Conservation (phyloP, 2,888 invertebrate species). For the Mythimna loreyi region DNA sequence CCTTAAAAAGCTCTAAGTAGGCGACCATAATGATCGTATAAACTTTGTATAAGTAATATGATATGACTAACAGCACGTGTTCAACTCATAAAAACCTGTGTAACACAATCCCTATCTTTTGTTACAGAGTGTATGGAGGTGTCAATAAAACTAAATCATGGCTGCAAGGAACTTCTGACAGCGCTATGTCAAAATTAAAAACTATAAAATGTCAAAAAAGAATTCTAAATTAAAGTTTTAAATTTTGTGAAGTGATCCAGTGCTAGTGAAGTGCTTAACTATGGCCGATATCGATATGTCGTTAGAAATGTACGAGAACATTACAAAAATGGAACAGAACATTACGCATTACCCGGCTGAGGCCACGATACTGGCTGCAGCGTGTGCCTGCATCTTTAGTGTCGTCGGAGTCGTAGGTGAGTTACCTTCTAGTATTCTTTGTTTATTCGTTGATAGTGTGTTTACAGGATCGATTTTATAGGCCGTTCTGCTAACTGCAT, state of each 20-base stretch:
- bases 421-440: constrained; percentile 68
- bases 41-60: constrained; percentile 61
- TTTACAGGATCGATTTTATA: constrained; percentile 72
- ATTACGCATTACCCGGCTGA: constrained; percentile 92
- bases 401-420: constrained; percentile 95
- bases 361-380: constrained; percentile 94
- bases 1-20: constrained; percentile 57
- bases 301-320: constrained; percentile 67
- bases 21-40: constrained; percentile 39
- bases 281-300: constrained; percentile 64
- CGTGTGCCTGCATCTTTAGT: constrained; percentile 95
- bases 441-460: constrained; percentile 67
- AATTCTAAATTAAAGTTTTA: constrained; percentile 68
- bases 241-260: constrained; percentile 62
- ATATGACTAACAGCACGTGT: constrained; percentile 68
- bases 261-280: constrained; percentile 71
- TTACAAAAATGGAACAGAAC: constrained; percentile 76
- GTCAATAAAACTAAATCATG: constrained; percentile 44
- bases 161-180: constrained; percentile 43
- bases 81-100: constrained; percentile 46
- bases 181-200: constrained; percentile 59
- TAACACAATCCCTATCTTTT: constrained; percentile 67
- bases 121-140: constrained; percentile 70
- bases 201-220: constrained; percentile 73
- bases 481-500: constrained; percentile 42